phyloP scores from a whole-genome alignment of 53 echinoderm and acorn worm genomes.

The Luidia sarsii region DNA sequence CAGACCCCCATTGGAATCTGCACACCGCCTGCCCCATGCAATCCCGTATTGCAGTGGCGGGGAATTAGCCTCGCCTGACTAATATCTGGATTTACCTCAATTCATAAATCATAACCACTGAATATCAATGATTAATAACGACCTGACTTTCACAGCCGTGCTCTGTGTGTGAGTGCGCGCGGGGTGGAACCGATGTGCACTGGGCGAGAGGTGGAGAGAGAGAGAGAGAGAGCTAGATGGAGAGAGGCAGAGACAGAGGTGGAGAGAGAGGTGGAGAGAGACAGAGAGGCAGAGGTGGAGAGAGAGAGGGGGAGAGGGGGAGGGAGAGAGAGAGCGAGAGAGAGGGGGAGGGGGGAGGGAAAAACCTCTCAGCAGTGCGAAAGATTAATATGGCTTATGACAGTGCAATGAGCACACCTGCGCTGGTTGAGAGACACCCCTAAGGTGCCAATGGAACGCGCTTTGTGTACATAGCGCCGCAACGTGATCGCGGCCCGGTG shows the following conservation, averaged over 20 bases:
- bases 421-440: conserved; percentile 45
- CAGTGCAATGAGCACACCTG: conserved; percentile 41
- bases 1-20: no score
- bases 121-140: conserved; percentile 53
- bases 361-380: neutral
- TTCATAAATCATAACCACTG: conserved; percentile 52
- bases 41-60: no score
- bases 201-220: no score
- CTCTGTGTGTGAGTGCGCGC: no score
- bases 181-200: no score
- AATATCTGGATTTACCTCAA: conserved; percentile 46
- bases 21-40: no score
- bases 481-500: conserved; percentile 54
- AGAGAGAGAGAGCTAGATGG: no score
- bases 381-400: conserved; percentile 45
- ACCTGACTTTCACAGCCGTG: conserved; percentile 25
- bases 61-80: conserved; percentile 43
- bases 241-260: no score
- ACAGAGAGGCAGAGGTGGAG: neutral
- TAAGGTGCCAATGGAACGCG: conserved; percentile 51
- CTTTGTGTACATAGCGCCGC: conserved; percentile 53
- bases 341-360: neutral
- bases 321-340: neutral
- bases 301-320: neutral
- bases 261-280: no score